Base-by-base conservation (phyloP, 1,140 invertebrate species). In the Limonius californicus region DNA sequence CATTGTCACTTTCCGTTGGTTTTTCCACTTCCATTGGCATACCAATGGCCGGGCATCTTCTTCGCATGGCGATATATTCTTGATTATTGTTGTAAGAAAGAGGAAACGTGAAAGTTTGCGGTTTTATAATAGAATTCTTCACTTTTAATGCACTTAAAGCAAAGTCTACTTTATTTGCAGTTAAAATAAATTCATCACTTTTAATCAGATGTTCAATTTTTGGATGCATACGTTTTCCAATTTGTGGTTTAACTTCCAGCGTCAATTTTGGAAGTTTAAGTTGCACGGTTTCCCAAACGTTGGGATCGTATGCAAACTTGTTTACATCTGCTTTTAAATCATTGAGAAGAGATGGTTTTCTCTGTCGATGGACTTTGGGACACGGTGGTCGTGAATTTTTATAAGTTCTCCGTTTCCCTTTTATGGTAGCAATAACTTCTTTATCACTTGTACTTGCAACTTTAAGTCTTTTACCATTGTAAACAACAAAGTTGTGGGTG, bases 81-180 rank as follows among this genome's bases (percentile, higher is more conserved):
- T 76, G 73, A 23, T 74, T 71, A 60, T 78, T 75, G 21, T 68
- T 59, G 58, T 78, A 78, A 3, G 64, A 57, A 32, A 77, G 42
- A 6, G 68, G 54, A 63, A 79, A 77, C 32, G 54, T 63, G 53
- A 76, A 73, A 11, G 63, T 57, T 58, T 64, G 61, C 18, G 12
- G 14, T 61, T 64, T 54, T 21, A 16, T 23, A 14, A 45, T 19
- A 21, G 50, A 3, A 53, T 30, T 50, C 39, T 67, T 64, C 1
- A 11, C 2, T 56, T 68, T 66, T 0, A 78, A 59, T 18, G 70
- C 70, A 20, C 71, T 71, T 30, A 76, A 63, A 35, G 78, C 76
- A 69, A 78, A 79, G 23, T 75, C 65, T 12, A 73, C 68, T 69
- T 74, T 72, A 7, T 73, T 59, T 23, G 69, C 57, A 18, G 65